These are phyloP conservation scores for Agrotis ipsilon DNA, from an alignment of 2,888 invertebrate genomes.

Conservation along the genomic window DNA sequence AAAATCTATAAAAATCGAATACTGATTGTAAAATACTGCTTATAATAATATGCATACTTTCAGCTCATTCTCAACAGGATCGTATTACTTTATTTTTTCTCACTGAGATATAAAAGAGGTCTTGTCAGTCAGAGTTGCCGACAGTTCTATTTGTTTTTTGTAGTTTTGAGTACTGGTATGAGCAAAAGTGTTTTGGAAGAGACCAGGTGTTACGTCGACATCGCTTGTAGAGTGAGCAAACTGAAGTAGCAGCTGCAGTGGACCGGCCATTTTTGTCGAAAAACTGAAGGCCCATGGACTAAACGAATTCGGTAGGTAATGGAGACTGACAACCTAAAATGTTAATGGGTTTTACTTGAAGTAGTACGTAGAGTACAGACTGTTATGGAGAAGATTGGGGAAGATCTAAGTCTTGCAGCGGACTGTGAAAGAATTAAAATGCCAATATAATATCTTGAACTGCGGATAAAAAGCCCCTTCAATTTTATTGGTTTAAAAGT, in stretches of 20 bases:
- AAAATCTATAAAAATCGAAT: too few relatives aligned
- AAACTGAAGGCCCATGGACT: background rate
- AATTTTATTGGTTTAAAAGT: background rate
- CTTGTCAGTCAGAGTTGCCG: too few relatives aligned
- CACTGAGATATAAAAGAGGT: too few relatives aligned
- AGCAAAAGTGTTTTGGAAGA: too few relatives aligned
- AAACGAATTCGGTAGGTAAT: background rate
- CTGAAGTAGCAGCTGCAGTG: background rate
- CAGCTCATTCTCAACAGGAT: too few relatives aligned
- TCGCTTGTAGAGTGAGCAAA: background rate
- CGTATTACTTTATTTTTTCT: too few relatives aligned
- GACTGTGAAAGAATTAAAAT: background rate
- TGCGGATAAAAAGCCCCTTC: background rate
- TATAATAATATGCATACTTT: too few relatives aligned
- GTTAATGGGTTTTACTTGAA: background rate
- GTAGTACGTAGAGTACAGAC: background rate
- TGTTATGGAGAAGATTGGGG: background rate
- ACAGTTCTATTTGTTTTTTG: too few relatives aligned
- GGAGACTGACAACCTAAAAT: background rate
- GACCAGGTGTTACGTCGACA: too few relatives aligned
- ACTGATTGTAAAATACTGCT: too few relatives aligned
- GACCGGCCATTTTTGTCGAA: background rate
- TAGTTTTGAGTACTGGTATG: too few relatives aligned
- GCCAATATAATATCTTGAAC: background rate
- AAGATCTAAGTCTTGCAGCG: background rate